A percentile compares a stretch with the other conserved stretches of the same genome.
Evolutionary conservation across 2,797 vertebrate species (phyloP).

Genomic region (Sternotherus odoratus): DNA sequence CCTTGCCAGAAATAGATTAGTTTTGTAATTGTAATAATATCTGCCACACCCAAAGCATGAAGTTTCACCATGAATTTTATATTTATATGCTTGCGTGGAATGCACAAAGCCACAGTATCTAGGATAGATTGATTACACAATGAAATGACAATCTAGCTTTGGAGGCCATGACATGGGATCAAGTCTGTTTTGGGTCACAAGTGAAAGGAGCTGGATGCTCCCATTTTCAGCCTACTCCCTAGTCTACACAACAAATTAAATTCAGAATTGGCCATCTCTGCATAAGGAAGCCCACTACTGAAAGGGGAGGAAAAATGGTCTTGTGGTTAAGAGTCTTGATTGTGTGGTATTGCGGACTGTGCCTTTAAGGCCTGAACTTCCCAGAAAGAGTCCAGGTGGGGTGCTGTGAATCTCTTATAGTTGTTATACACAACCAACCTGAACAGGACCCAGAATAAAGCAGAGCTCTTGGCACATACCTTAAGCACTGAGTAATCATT

Average conservation of each 20-base stretch:
- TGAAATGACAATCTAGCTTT: background rate
- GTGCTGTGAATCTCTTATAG: background rate
- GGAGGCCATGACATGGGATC: background rate
- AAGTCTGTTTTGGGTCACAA: background rate
- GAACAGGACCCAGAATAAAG: background rate
- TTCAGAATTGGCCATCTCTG: background rate
- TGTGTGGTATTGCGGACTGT: background rate
- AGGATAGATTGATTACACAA: background rate
- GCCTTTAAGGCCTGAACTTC: background rate
- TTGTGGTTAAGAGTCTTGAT: background rate
- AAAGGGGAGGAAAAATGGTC: background rate
- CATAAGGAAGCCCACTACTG: background rate
- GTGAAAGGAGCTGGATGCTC: background rate
- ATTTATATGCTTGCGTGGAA: background rate
- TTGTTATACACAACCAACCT: background rate
- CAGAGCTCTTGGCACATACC: background rate
- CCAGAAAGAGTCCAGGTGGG: background rate
- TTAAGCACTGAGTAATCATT: background rate
- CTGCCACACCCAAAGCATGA: background rate
- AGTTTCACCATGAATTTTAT: background rate
- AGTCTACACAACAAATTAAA: background rate
- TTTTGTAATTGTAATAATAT: background rate
- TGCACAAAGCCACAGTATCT: background rate
- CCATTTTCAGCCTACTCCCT: background rate
- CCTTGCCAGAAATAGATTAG: fast-evolving